Evolutionary conservation across 2,113 vertebrate species (phyloP), one percentile per base, ranked within the genome.

Genomic region (Monarcha castaneiventris): DNA sequence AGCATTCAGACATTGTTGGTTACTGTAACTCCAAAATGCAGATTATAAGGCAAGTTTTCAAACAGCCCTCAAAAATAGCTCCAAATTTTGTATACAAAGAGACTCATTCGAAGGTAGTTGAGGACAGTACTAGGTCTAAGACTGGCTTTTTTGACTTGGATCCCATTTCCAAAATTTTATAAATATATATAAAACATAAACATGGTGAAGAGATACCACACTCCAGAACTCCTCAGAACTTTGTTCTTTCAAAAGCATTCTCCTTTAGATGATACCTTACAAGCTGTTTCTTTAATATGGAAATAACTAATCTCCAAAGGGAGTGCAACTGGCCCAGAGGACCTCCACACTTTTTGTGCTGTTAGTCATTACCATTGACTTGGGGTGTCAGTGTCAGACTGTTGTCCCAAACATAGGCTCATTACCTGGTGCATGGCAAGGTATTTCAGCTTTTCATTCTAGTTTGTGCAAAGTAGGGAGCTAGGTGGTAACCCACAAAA

Each of bases 361-460:
- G 3, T 52, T 67, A 62, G 43, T 51, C 13, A 16, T 35, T 48
- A 30, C 17, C 29, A 17, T 8, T 49, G 68, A 51, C 32, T 73
- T 30, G 8, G 8, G 8, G 14, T 67, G 11, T 75, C 62, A 16
- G 10, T 68, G 39, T 48, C 46, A 75, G 54, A 25, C 22, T 58
- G 26, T 16, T 43, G 43, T 29, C 33, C 20, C 15, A 55, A 32
- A 43, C 3, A 18, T 43, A 26, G 22, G 17, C n/a, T 48, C 0
- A 0, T 48, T 55, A 27, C 11, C 30, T 30, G 32, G 13, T 35
- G 12, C 11, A 37, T 0, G 1, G 33, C 13, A 10, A 69, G 14
- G 7, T 69, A 55, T 69, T 90, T 69, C 11, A 20, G 26, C 55
- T 76, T 54, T 43, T 49, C 37, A 23, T 63, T 69, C 41, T 27